These are phyloP conservation scores for Sycophaga agraensis DNA, from an alignment of 1,140 invertebrate genomes.

Conservation along the genomic window DNA sequence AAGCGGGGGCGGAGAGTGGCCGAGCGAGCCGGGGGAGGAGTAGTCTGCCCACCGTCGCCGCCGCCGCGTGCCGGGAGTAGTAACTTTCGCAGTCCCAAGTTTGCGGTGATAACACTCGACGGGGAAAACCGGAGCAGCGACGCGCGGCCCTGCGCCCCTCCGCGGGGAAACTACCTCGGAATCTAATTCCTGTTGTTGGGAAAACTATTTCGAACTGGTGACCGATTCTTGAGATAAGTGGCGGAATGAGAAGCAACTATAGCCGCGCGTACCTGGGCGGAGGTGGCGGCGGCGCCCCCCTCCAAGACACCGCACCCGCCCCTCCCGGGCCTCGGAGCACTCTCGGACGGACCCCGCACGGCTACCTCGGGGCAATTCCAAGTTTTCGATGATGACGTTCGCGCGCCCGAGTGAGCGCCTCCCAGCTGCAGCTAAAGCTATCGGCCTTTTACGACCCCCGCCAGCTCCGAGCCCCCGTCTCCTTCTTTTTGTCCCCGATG, in stretches of 20 bases:
- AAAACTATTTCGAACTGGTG: constrained; percentile 26
- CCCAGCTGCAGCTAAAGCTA: no score
- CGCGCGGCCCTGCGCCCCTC: not conserved
- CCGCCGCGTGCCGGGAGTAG: constrained; percentile 6
- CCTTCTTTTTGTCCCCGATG: no score
- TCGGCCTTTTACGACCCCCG: no score
- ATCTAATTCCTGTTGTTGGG: constrained; percentile 28
- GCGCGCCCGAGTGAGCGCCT: no score
- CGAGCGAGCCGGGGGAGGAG: not conserved
- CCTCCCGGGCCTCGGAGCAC: no score
- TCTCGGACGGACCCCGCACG: no score
- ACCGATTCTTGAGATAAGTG: constrained; percentile 38
- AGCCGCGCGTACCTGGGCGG: no score
- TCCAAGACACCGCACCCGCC: no score
- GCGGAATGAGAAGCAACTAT: constrained; percentile 18
- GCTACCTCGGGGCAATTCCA: constrained; percentile 9
- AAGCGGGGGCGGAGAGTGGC: not conserved
- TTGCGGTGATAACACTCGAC: constrained; percentile 23
- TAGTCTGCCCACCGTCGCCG: not conserved
- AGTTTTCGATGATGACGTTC: constrained; percentile 17
- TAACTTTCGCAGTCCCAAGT: constrained; percentile 24
- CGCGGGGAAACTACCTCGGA: not conserved
- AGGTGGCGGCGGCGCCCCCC: no score
- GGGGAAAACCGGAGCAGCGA: not conserved
- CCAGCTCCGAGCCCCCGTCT: no score